Conservation (phyloP, 2,888 invertebrate species). For the Euplexia lucipara region DNA sequence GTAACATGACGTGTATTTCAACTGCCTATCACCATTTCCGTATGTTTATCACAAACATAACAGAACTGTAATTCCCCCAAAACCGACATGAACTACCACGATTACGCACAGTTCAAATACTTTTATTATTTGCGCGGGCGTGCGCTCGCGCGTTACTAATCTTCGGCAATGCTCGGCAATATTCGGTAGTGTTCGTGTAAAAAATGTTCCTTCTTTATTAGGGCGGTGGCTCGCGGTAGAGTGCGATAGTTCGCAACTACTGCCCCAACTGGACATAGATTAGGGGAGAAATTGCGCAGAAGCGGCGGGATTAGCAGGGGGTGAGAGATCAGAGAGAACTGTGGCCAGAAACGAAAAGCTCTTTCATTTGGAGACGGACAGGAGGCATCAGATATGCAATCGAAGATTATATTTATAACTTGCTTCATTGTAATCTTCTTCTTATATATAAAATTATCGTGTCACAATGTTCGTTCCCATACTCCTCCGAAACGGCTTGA, state of each 20-base stretch:
- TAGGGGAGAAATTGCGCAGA: conserved; percentile 42
- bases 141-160: conserved; percentile 64
- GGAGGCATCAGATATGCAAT: not conserved
- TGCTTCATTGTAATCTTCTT: not conserved
- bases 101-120: conserved; percentile 64
- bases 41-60: conserved; percentile 54
- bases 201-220: conserved; percentile 66
- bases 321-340: not conserved
- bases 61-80: conserved; percentile 53
- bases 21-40: conserved; percentile 46
- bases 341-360: not conserved
- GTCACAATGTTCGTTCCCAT: too few relatives aligned
- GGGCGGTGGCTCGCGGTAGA: conserved; percentile 62
- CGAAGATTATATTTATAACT: not conserved
- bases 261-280: conserved; percentile 56
- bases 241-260: conserved; percentile 68
- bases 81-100: conserved; percentile 47
- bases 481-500: too few relatives aligned
- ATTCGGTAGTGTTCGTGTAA: conserved; percentile 64
- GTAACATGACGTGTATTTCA: conserved; percentile 34
- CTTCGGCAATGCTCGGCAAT: conserved; percentile 63
- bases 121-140: conserved; percentile 60
- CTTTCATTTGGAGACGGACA: not conserved
- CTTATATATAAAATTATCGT: too few relatives aligned
- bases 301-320: conserved; percentile 23